Percentiles rank a stretch among this genome's conserved stretches.
phyloP scores from a whole-genome alignment of 2,888 invertebrate genomes.

The Lissocephala sabroskyi region DNA sequence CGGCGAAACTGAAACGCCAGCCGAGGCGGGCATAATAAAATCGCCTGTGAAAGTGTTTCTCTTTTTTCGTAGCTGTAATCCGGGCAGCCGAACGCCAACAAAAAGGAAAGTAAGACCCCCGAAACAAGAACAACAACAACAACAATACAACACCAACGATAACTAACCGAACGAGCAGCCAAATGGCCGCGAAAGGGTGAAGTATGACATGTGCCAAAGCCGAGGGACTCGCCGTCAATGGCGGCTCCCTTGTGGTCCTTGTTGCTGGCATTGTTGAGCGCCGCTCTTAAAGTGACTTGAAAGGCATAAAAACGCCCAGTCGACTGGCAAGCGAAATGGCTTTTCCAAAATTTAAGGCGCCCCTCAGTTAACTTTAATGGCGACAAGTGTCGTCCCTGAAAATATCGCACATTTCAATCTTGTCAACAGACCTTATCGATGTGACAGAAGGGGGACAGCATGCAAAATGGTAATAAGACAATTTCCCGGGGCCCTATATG shows the following conservation, averaged over 20 bases:
- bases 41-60: conserved; percentile 64
- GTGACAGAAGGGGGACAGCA: conserved; percentile 60
- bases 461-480: conserved; percentile 68
- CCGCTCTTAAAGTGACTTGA: conserved; percentile 57
- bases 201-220: conserved; percentile 20
- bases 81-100: conserved; percentile 46
- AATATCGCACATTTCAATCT: conserved; percentile 57
- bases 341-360: conserved; percentile 44
- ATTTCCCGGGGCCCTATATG: no score
- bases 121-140: conserved; percentile 14
- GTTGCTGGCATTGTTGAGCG: conserved; percentile 34
- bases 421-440: conserved; percentile 63
- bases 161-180: not conserved
- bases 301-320: conserved; percentile 42
- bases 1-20: conserved; percentile 21
- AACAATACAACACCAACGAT: conserved; percentile 7
- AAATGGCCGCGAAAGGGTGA: not conserved
- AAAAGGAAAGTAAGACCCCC: no score
- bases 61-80: conserved; percentile 55
- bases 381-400: conserved; percentile 63
- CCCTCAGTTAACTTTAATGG: conserved; percentile 51
- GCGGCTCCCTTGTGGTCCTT: conserved; percentile 4
- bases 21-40: conserved; percentile 47
- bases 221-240: not conserved
- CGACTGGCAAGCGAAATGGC: conserved; percentile 25